Base-by-base conservation (phyloP, 2,888 invertebrate genomes). In the Halocaridina rubra region DNA sequence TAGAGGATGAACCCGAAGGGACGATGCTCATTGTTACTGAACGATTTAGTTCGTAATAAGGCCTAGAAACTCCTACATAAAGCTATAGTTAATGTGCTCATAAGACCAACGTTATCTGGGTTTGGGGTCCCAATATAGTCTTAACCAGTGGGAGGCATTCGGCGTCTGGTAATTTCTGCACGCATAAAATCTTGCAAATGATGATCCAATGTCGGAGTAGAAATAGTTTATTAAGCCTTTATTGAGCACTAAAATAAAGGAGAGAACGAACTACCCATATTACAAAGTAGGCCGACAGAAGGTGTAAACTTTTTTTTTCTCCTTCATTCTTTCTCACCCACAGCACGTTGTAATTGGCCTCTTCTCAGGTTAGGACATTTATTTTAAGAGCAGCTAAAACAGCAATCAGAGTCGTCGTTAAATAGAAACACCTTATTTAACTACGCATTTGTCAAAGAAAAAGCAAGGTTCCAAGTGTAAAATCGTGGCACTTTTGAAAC, bases 141-240 rank as follows among this genome's bases (percentile, higher is more conserved):
- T 16, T 67, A 59, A 61, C n/a, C 27, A 46, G 5, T 10, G 30
- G 16, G 5, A 13, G 67, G 67, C 33, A 61, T 29, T 33, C 64
- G 33, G 39, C 29, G 22, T 10, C 27, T 53, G 24, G 77, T 61
- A 30, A 75, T 81, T 81, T 46, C 64, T 64, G 30, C 46, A 5
- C 24, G 29, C 80, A 57, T 81, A 81, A 74, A 81, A 10, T 61
- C 57, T 53, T 29, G 29, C 61, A 32, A 81, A 74, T 64, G 80
- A 81, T 81, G 74, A 81, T 81, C 80, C 74, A 74, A 61, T 81
- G 80, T 61, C 72, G 30, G 74, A 72, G 22, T 61, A 46, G 80
- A 81, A 72, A 81, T 81, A 80, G 32, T 81, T 64, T 81, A 81
- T 81, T 57, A 8, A 53, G 64, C 39, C 29, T 59, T 81, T 72